Evolutionary conservation across 2,113 vertebrate genomes (phyloP).

Genomic region (Crotalus tigris): DNA sequence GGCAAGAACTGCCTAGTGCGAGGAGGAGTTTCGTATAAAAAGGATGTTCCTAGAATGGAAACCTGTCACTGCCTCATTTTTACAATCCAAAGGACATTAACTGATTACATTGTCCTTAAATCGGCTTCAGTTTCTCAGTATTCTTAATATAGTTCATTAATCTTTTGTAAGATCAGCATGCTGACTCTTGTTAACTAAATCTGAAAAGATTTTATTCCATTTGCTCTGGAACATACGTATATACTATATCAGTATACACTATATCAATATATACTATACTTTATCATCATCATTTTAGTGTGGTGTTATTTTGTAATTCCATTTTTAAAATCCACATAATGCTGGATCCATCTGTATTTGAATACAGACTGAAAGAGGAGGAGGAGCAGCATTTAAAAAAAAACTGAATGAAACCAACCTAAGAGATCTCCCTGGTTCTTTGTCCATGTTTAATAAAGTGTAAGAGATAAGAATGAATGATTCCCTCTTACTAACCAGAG

Average conservation of each 20-base stretch:
- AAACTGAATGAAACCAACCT: background rate
- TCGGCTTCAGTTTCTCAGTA: slow-evolving; percentile 44
- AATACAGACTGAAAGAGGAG: background rate
- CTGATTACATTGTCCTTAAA: slow-evolving; percentile 63
- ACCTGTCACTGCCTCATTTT: slow-evolving; percentile 76
- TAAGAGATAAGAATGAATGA: background rate
- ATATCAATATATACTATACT: background rate
- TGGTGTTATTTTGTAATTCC: background rate
- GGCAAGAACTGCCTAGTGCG: slow-evolving; percentile 66
- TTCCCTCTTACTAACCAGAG: background rate
- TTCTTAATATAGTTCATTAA: background rate
- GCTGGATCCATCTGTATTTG: background rate
- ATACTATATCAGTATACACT: background rate
- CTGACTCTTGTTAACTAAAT: slow-evolving; percentile 29
- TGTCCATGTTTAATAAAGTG: background rate
- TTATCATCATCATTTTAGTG: background rate
- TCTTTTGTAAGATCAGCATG: background rate
- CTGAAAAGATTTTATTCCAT: slow-evolving; percentile 14
- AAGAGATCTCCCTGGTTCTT: background rate
- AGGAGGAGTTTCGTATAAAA: slow-evolving; percentile 70
- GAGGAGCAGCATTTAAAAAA: background rate
- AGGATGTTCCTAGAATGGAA: slow-evolving; percentile 73
- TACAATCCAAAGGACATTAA: slow-evolving; percentile 70
- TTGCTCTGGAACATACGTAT: background rate
- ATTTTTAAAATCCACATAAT: background rate